A percentile compares a stretch with the other conserved stretches of the same genome.
phyloP scores from a whole-genome alignment of 1,140 invertebrate species.

The Leptopilina clavipes region DNA sequence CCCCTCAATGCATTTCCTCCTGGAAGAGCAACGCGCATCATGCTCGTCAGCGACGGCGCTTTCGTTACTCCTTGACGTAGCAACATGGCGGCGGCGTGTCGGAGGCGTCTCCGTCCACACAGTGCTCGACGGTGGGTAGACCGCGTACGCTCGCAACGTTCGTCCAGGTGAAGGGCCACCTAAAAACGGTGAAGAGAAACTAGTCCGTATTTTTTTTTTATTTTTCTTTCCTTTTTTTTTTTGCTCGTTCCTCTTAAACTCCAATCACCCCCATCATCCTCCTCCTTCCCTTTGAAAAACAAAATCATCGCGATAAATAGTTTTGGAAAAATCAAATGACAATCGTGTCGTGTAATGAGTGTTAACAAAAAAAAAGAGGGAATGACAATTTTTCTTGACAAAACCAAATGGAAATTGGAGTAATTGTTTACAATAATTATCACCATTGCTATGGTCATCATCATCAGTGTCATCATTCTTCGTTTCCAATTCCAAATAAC shows the following conservation, averaged over 20 bases:
- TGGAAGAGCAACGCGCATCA: slow-evolving; percentile 47
- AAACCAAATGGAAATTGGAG: too few species aligned
- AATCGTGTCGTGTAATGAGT: not conserved
- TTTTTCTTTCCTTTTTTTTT: too few species aligned
- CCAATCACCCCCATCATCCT: too few species aligned
- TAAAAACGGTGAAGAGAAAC: not conserved
- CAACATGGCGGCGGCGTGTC: slow-evolving; percentile 72
- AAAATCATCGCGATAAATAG: not conserved
- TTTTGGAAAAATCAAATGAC: not conserved
- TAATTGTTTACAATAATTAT: too few species aligned
- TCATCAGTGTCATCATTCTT: not conserved
- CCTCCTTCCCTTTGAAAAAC: too few species aligned
- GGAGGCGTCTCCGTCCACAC: slow-evolving; percentile 71
- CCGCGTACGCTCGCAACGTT: slow-evolving; percentile 68
- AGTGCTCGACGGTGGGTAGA: slow-evolving; percentile 71
- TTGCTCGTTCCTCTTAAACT: too few species aligned
- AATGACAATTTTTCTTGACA: too few species aligned
- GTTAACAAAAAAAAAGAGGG: not conserved
- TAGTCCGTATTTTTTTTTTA: not conserved
- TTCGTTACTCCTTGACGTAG: slow-evolving; percentile 60
- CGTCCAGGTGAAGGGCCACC: slow-evolving; percentile 44
- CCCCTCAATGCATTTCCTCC: slow-evolving; percentile 44
- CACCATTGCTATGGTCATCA: not conserved
- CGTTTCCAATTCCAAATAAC: not conserved
- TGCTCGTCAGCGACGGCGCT: slow-evolving; percentile 49